phyloP scores from a whole-genome alignment of 2,797 vertebrate species.

The Agapornis canus region DNA sequence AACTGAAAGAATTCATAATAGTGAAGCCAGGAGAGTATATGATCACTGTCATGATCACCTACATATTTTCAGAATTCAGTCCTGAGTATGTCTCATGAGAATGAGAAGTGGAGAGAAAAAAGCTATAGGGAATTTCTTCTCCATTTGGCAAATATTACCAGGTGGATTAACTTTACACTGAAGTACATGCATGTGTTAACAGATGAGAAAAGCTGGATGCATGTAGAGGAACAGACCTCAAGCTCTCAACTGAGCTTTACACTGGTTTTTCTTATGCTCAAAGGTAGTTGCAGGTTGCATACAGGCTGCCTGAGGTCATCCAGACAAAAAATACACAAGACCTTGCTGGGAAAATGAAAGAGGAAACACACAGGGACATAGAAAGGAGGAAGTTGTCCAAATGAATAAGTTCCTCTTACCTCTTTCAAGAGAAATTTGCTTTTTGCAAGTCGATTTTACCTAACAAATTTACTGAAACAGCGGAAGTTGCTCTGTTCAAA shows the following conservation, averaged over 20 bases:
- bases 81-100: not conserved
- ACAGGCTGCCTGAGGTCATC: not conserved
- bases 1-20: not conserved
- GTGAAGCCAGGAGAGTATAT: not conserved
- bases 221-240: not conserved
- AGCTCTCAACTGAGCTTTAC: not conserved
- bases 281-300: not conserved
- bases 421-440: not conserved
- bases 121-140: not conserved
- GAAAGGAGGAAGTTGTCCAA: constrained; percentile 44
- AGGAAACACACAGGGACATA: not conserved
- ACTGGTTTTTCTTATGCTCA: not conserved
- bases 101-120: not conserved
- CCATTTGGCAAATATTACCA: not conserved
- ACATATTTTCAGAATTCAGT: not conserved
- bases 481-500: not conserved
- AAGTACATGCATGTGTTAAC: not conserved
- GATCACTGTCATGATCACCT: not conserved
- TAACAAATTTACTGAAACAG: not conserved
- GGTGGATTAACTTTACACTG: not conserved
- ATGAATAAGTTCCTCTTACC: not conserved
- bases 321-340: not conserved
- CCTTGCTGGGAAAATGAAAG: not conserved
- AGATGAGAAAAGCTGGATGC: not conserved
- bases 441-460: not conserved